Evolutionary conservation across 2,113 vertebrate genomes (phyloP).

Genomic region (Mormyrus lacerda): DNA sequence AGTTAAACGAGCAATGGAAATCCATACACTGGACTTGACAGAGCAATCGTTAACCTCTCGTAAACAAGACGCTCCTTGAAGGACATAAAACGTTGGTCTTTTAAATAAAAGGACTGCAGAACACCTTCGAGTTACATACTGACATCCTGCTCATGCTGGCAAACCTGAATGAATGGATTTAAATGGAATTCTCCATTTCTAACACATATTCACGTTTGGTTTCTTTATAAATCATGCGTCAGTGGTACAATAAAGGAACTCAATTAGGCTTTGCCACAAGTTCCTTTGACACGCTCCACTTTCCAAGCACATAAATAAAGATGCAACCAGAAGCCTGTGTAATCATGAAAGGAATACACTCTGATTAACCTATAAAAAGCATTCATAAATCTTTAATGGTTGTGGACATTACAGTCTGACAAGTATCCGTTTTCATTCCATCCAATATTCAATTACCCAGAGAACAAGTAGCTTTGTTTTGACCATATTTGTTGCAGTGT

Average conservation of each 20-base stretch:
- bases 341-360: conserved; percentile 43
- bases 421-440: conserved; percentile 20
- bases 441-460: not conserved
- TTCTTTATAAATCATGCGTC: not conserved
- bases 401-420: conserved; percentile 42
- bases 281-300: conserved; percentile 41
- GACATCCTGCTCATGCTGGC: not conserved
- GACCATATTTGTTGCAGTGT: not conserved
- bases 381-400: conserved; percentile 38
- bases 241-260: conserved; percentile 22
- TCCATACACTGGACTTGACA: not conserved
- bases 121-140: not conserved
- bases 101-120: not conserved
- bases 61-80: not conserved
- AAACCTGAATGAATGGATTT: not conserved
- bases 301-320: conserved; percentile 40
- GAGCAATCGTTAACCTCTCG: not conserved
- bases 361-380: conserved; percentile 38
- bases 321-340: conserved; percentile 44
- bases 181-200: not conserved
- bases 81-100: not conserved
- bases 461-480: not conserved
- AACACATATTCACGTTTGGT: not conserved
- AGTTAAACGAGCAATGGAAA: not conserved
- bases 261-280: conserved; percentile 28